These are phyloP conservation scores for Saturnia pavonia DNA, from an alignment of 2,888 invertebrate genomes.

Conservation along the genomic window DNA sequence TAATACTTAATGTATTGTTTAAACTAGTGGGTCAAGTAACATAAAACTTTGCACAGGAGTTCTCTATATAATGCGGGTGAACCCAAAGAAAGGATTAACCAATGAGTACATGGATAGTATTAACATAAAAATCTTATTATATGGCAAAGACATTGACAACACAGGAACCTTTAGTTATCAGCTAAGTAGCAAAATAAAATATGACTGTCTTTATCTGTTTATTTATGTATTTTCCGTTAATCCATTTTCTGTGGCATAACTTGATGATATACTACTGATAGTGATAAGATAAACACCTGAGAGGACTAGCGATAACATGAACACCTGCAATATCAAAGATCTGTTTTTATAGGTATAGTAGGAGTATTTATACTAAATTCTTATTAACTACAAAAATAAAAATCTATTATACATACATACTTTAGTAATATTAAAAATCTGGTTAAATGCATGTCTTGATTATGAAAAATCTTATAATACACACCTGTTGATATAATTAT, in stretches of 20 bases:
- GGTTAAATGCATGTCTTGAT: not conserved
- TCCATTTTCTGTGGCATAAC: not conserved
- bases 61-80: no score
- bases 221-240: not conserved
- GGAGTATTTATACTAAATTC: not conserved
- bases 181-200: no score
- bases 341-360: not conserved
- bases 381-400: no score
- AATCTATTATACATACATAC: no score
- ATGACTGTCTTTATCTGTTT: not conserved
- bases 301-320: conserved; percentile 18
- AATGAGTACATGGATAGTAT: no score
- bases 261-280: conserved; percentile 3
- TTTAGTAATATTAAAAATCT: not conserved
- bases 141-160: no score
- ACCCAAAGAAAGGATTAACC: no score
- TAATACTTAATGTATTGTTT: no score
- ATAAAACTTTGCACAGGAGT: no score
- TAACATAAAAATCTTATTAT: no score
- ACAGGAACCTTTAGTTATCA: not conserved
- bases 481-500: not conserved
- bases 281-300: conserved; percentile 26
- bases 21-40: no score
- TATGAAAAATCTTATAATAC: not conserved
- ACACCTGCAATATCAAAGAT: conserved; percentile 29